Evolutionary conservation across 2,888 invertebrate species (phyloP).

Genomic region (Nomada ruficornis): DNA sequence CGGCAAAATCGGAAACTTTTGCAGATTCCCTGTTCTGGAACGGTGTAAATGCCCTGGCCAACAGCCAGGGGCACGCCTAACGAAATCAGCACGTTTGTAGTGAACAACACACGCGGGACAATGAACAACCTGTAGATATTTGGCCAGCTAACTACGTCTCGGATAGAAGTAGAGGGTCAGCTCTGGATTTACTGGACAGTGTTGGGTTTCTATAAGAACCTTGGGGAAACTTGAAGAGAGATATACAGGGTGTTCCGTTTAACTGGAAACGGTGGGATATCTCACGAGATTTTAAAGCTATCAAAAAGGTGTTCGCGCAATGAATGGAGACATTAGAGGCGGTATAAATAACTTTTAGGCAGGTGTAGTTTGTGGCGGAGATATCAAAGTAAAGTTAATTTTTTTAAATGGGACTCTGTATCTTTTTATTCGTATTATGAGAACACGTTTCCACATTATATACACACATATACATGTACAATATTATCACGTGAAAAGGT

Average conservation of each 20-base stretch:
- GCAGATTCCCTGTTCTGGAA: slow-evolving; percentile 51
- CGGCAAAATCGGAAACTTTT: slow-evolving; percentile 63
- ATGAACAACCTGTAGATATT: slow-evolving; percentile 82
- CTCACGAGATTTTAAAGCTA: no score
- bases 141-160: slow-evolving; percentile 56
- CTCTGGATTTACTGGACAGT: slow-evolving; percentile 22
- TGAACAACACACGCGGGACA: slow-evolving; percentile 74
- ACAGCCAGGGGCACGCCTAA: slow-evolving; percentile 75
- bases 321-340: no score
- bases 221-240: slow-evolving; percentile 29
- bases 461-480: background rate
- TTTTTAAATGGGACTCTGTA: no score
- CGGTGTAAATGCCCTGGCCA: slow-evolving; percentile 77
- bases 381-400: no score
- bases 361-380: no score
- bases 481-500: slow-evolving; percentile 38
- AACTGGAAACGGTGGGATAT: no score
- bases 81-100: slow-evolving; percentile 79
- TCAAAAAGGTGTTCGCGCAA: no score
- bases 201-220: slow-evolving; percentile 45
- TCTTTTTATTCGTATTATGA: no score
- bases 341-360: no score
- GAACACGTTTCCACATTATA: background rate
- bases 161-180: slow-evolving; percentile 32
- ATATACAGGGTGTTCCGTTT: slow-evolving; percentile 1